A percentile compares a stretch with the other conserved stretches of the same genome.
Conservation (phyloP, 2,113 vertebrate genomes). For the Pardalotus punctatus region DNA sequence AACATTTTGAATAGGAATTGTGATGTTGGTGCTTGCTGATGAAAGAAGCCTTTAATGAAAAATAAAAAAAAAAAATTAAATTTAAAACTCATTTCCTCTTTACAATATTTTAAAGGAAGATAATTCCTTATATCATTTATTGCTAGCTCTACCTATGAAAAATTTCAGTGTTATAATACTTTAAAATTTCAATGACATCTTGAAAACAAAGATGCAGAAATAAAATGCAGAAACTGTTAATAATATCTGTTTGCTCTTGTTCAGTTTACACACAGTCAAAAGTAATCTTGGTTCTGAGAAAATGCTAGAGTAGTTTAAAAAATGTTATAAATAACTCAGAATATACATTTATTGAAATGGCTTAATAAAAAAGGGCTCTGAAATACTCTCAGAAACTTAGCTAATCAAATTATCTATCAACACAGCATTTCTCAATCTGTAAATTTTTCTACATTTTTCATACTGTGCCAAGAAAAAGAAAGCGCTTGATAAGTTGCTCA, state of each 20-base stretch:
- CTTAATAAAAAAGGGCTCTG: not conserved
- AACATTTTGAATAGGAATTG: not conserved
- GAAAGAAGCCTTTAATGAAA: not conserved
- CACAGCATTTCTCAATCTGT: not conserved
- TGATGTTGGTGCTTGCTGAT: not conserved
- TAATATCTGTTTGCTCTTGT: not conserved
- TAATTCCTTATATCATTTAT: not conserved
- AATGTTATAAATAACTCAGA: not conserved
- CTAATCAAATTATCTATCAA: not conserved
- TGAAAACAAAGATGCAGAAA: not conserved
- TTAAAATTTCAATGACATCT: not conserved
- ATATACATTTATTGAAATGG: not conserved
- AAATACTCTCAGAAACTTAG: not conserved
- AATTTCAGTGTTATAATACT: not conserved
- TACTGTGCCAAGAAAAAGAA: not conserved
- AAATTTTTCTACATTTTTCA: not conserved
- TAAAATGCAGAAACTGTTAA: not conserved
- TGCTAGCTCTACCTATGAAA: not conserved
- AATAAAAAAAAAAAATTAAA: fast-evolving
- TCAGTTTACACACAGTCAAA: not conserved
- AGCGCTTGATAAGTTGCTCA: not conserved
- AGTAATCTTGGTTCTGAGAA: not conserved
- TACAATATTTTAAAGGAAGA: not conserved
- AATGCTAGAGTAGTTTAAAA: not conserved
- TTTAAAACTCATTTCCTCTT: not conserved